phyloP scores from a whole-genome alignment of 2,113 vertebrate genomes.

The Chaetodon auriga region DNA sequence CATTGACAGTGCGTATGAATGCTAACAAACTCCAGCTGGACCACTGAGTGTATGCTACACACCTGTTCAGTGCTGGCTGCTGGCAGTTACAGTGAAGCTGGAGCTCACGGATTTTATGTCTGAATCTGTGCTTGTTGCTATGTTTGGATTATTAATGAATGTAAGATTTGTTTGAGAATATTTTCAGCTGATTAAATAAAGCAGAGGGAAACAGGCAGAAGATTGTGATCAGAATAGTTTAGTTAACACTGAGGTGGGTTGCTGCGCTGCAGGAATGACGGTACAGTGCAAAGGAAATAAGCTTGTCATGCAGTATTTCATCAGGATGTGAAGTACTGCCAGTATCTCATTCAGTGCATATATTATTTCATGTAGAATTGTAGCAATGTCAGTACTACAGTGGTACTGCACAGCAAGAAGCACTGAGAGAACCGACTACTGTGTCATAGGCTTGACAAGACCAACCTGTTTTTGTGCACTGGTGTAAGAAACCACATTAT shows the following conservation, averaged over 20 bases:
- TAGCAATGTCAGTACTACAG: not conserved
- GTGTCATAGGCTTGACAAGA: slow-evolving; percentile 79
- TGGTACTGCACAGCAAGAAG: slow-evolving; percentile 12
- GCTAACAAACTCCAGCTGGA: too few relatives aligned
- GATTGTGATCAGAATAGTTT: not conserved
- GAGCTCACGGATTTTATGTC: not conserved
- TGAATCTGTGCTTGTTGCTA: not conserved
- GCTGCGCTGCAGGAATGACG: not conserved
- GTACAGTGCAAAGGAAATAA: not conserved
- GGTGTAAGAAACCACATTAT: slow-evolving; percentile 74
- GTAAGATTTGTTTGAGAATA: not conserved
- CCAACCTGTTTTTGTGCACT: slow-evolving; percentile 84
- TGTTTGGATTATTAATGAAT: slow-evolving; percentile 10
- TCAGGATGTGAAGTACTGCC: not conserved
- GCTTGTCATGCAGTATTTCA: not conserved
- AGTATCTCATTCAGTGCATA: too few relatives aligned
- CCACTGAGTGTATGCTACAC: not conserved
- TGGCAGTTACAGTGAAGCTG: not conserved
- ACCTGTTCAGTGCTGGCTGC: slow-evolving; percentile 49
- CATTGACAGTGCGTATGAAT: too few relatives aligned
- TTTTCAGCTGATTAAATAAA: not conserved
- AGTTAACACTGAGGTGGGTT: not conserved
- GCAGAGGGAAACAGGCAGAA: not conserved
- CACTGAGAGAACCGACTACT: slow-evolving; percentile 30
- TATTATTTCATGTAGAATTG: too few relatives aligned